Evolutionary conservation across 2,797 vertebrate species (phyloP).

Genomic region (Chrysocyon brachyurus): DNA sequence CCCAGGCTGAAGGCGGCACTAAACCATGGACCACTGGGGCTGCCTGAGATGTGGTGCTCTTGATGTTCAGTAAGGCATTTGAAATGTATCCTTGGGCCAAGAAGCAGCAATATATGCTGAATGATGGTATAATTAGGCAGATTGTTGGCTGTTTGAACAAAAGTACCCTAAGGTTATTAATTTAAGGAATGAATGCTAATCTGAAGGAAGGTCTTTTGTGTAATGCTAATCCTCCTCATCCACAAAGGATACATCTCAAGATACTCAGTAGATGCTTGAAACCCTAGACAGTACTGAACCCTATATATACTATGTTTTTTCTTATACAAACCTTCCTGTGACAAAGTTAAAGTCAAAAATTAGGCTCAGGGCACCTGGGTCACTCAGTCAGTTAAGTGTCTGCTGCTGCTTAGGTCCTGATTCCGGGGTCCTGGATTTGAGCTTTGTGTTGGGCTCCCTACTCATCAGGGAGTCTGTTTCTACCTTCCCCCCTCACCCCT

Average conservation of each 20-base stretch:
- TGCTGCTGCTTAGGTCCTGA: too few relatives aligned
- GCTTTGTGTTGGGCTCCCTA: too few relatives aligned
- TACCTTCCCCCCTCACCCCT: too few relatives aligned
- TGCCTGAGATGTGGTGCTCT: background rate
- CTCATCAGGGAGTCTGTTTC: too few relatives aligned
- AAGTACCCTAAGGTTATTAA: background rate
- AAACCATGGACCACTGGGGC: too few relatives aligned
- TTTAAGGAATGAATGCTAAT: background rate
- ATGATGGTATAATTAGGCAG: background rate
- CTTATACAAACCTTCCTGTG: background rate
- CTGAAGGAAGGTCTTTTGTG: background rate
- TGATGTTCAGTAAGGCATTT: background rate
- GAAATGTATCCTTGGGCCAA: background rate
- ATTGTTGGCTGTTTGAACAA: background rate
- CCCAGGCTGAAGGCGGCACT: too few relatives aligned
- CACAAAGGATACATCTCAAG: background rate
- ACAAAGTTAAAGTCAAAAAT: background rate
- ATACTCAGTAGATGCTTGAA: background rate
- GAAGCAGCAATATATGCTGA: background rate
- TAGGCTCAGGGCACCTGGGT: too few relatives aligned
- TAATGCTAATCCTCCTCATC: too few relatives aligned
- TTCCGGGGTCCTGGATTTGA: too few relatives aligned
- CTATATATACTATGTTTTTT: background rate
- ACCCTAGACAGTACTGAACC: background rate
- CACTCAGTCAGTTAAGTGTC: too few relatives aligned